Conservation (phyloP, 2,113 vertebrate species). For the Petaurus breviceps region DNA sequence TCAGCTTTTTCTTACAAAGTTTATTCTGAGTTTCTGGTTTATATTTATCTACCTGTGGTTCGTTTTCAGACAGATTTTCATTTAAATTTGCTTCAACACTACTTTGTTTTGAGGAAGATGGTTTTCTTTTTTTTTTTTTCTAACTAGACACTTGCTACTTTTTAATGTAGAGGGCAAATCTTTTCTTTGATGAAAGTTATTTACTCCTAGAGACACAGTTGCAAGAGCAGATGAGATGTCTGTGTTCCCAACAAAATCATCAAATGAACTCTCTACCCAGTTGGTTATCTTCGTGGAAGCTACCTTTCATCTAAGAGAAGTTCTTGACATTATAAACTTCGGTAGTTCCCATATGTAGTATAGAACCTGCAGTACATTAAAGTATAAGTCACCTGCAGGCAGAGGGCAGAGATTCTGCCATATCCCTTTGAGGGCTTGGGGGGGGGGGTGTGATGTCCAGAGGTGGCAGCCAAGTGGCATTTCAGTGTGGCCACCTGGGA, state of each 20-base stretch:
- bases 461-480: too few species aligned
- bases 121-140: slow-evolving; percentile 81
- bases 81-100: slow-evolving; percentile 54
- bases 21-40: slow-evolving; percentile 88
- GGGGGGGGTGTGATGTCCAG: too few species aligned
- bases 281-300: slow-evolving; percentile 78
- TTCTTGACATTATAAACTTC: slow-evolving; percentile 88
- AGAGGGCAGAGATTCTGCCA: too few species aligned
- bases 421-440: too few species aligned
- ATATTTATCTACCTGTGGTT: slow-evolving; percentile 93
- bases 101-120: slow-evolving; percentile 28
- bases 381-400: slow-evolving; percentile 62
- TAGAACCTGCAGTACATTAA: slow-evolving; percentile 60
- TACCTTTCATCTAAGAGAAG: slow-evolving; percentile 82
- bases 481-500: too few species aligned
- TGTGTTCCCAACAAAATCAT: slow-evolving; percentile 81
- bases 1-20: slow-evolving; percentile 94
- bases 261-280: slow-evolving; percentile 90
- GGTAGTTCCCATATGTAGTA: slow-evolving; percentile 79
- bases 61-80: slow-evolving; percentile 75
- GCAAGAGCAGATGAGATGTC: not conserved
- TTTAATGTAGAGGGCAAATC: slow-evolving; percentile 65
- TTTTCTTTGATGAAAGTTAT: slow-evolving; percentile 68
- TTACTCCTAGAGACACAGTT: slow-evolving; percentile 48
- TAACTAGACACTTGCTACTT: slow-evolving; percentile 64